Evolutionary conservation across 2,888 invertebrate genomes (phyloP).

Genomic region (Lapara coniferarum): DNA sequence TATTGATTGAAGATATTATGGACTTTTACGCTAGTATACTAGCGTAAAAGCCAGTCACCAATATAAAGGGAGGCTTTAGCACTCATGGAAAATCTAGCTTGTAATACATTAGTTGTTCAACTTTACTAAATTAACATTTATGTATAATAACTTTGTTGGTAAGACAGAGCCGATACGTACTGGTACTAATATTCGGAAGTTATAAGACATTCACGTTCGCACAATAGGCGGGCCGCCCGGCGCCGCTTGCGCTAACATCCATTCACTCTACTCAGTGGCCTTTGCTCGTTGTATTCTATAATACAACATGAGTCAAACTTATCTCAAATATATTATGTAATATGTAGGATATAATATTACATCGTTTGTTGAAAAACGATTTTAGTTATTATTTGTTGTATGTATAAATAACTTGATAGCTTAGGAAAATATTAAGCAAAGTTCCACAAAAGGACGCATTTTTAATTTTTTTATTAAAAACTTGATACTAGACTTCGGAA

Average conservation of each 20-base stretch:
- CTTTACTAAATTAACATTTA: too few relatives aligned
- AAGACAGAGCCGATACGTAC: not conserved
- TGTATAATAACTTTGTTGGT: not conserved
- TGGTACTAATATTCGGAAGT: not conserved
- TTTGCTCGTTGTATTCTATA: conserved; percentile 69
- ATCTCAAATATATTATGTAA: conserved; percentile 42
- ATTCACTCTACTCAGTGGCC: conserved; percentile 66
- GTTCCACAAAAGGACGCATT: too few relatives aligned
- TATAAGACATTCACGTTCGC: conserved; percentile 45
- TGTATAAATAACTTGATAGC: not conserved
- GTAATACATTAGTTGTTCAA: too few relatives aligned
- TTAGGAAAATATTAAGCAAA: too few relatives aligned
- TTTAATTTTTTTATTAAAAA: too few relatives aligned
- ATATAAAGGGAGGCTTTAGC: too few relatives aligned
- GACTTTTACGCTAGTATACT: too few relatives aligned
- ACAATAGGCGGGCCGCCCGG: conserved; percentile 48
- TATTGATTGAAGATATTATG: too few relatives aligned
- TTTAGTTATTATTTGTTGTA: not conserved
- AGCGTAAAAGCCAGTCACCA: too few relatives aligned
- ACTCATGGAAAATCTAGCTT: too few relatives aligned
- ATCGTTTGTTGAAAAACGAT: too few relatives aligned
- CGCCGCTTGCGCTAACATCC: conserved; percentile 51
- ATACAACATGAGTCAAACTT: conserved; percentile 46
- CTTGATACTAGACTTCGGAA: too few relatives aligned
- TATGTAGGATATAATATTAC: conserved; percentile 1